These are phyloP conservation scores for Isaurus tuberculatus DNA, from an alignment of 92 coral and sea anemone species.

Conservation along the genomic window DNA sequence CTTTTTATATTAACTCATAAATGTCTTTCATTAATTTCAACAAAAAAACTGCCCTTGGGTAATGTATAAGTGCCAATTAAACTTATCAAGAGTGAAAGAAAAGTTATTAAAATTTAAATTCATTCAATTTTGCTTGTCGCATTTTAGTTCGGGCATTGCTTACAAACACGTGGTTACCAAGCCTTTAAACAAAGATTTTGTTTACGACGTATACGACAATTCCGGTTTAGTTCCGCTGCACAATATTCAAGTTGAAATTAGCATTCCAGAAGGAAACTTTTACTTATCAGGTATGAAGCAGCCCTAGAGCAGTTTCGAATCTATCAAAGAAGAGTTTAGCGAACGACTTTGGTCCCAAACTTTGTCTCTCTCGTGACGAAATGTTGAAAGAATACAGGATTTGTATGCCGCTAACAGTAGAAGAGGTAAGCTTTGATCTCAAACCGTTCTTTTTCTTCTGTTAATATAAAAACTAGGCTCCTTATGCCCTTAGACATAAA, in stretches of 20 bases:
- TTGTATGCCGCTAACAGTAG: slow-evolving; percentile 95
- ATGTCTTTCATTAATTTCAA: too few relatives aligned
- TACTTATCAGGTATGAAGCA: not conserved
- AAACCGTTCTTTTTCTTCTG: not conserved
- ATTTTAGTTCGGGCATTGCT: too few relatives aligned
- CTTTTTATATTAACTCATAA: too few relatives aligned
- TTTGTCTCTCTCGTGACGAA: not conserved
- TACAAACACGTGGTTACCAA: slow-evolving; percentile 5
- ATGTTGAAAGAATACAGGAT: slow-evolving; percentile 95
- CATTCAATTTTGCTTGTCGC: too few relatives aligned
- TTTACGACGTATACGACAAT: not conserved
- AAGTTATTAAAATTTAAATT: too few relatives aligned
- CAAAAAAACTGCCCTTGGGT: too few relatives aligned
- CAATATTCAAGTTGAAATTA: not conserved
- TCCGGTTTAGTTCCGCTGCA: not conserved
- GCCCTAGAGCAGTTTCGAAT: not conserved
- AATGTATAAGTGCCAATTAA: too few relatives aligned
- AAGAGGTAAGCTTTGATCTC: slow-evolving; percentile 70
- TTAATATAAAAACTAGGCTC: not conserved
- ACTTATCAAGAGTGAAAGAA: too few relatives aligned
- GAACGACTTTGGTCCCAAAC: not conserved
- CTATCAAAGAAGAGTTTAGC: not conserved
- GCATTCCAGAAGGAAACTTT: not conserved
- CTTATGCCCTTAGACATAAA: not conserved
- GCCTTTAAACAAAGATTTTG: not conserved